Evolutionary conservation across 1,140 invertebrate genomes (phyloP).

Genomic region (Stegodyphus mimosarum): DNA sequence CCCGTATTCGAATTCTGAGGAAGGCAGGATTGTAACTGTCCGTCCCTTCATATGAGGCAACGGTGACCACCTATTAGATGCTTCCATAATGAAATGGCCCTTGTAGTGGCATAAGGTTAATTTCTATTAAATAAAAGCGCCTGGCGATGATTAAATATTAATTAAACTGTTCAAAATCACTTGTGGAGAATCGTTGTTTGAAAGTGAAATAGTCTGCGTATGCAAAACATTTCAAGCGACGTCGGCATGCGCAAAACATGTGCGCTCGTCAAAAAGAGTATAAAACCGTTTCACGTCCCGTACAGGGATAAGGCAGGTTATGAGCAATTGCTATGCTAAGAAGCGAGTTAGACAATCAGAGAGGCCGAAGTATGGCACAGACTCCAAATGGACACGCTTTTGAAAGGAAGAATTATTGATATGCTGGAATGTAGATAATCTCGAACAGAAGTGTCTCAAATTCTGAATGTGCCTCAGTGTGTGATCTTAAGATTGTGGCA

Average conservation of each 20-base stretch:
- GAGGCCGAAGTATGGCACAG: neutral
- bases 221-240: slow-evolving; percentile 3
- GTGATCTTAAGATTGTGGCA: slow-evolving; percentile 6
- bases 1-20: too few species aligned
- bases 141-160: slow-evolving; percentile 8
- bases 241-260: neutral
- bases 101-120: too few species aligned
- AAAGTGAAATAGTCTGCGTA: neutral
- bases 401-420: slow-evolving; percentile 2
- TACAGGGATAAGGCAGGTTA: neutral
- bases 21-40: too few species aligned
- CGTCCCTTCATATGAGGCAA: too few species aligned
- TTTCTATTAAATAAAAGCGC: too few species aligned
- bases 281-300: neutral
- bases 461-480: slow-evolving; percentile 14
- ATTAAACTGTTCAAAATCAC: slow-evolving; percentile 16
- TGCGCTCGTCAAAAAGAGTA: neutral
- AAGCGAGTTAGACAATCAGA: neutral
- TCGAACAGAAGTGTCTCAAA: slow-evolving; percentile 4
- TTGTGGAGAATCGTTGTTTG: neutral
- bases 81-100: too few species aligned
- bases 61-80: too few species aligned
- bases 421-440: slow-evolving; percentile 7
- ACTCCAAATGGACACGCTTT: slow-evolving; percentile 1
- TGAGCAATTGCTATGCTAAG: neutral